phyloP scores from a whole-genome alignment of 2,888 invertebrate genomes.

The Stenichneumon culpator region DNA sequence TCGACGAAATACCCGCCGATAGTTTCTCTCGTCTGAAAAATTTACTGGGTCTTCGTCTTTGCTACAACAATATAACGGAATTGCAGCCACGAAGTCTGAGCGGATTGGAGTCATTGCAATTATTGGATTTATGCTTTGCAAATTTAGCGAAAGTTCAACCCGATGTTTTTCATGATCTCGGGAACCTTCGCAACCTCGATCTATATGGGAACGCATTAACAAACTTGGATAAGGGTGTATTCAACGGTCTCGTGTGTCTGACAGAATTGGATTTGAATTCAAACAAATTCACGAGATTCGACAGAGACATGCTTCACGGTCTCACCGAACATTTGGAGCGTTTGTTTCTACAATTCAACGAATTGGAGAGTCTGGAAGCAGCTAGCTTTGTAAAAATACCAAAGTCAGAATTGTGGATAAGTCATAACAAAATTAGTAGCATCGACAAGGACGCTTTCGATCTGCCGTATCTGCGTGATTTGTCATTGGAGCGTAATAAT shows the following conservation, averaged over 20 bases:
- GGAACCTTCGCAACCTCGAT: constrained; percentile 64
- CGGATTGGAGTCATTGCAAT: constrained; percentile 55
- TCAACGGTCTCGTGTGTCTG: constrained; percentile 82
- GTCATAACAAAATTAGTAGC: constrained; percentile 31
- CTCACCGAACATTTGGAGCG: constrained; percentile 81
- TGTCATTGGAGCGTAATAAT: constrained; percentile 83
- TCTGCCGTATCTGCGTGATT: constrained; percentile 68
- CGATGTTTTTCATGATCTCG: constrained; percentile 60
- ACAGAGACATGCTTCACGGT: constrained; percentile 81
- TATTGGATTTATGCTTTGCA: constrained; percentile 53
- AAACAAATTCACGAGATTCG: constrained; percentile 82
- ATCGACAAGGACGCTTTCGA: constrained; percentile 39
- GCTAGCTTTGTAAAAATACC: constrained; percentile 80
- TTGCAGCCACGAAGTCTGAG: constrained; percentile 16
- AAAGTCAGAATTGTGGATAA: constrained; percentile 31
- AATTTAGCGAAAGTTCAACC: constrained; percentile 38
- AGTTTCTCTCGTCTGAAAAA: constrained; percentile 65
- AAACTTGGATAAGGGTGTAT: constrained; percentile 80
- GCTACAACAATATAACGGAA: not conserved
- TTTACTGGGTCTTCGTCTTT: constrained; percentile 32
- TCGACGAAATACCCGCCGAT: constrained; percentile 65
- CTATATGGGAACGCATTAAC: constrained; percentile 68
- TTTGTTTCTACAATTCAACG: constrained; percentile 84
- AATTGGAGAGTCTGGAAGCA: constrained; percentile 81
- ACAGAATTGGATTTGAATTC: constrained; percentile 83